These are phyloP conservation scores for Tachina fera DNA, from an alignment of 2,888 invertebrate species.

Conservation along the genomic window DNA sequence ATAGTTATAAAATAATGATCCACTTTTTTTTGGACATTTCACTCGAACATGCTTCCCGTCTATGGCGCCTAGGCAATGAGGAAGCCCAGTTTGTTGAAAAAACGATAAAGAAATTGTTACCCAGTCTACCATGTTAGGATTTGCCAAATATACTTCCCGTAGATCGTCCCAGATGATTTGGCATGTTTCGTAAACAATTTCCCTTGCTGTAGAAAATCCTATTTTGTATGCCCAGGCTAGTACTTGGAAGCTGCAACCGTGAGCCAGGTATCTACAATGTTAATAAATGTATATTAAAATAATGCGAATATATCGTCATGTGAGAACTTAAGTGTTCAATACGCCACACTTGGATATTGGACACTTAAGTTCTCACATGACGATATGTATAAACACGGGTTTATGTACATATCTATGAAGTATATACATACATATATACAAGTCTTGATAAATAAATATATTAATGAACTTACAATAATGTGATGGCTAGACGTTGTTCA, in stretches of 20 bases:
- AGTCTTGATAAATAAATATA: background rate
- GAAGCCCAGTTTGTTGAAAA: conserved; percentile 24
- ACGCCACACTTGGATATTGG: too few relatives aligned
- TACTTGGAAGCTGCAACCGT: conserved; percentile 16
- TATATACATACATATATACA: background rate
- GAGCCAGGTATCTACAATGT: background rate
- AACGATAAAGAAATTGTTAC: conserved; percentile 15
- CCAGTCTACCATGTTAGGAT: conserved; percentile 9
- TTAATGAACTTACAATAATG: conserved; percentile 3
- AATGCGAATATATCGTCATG: background rate
- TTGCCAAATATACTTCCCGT: conserved; percentile 5
- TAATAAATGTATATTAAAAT: too few relatives aligned
- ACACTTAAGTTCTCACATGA: too few relatives aligned
- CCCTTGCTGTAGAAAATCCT: background rate
- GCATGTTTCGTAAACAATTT: conserved; percentile 14
- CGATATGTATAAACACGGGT: too few relatives aligned
- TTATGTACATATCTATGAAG: too few relatives aligned
- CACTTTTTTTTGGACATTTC: conserved; percentile 7
- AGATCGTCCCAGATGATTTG: background rate
- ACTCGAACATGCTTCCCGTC: too few relatives aligned
- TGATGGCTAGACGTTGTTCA: conserved; percentile 11
- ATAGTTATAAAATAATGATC: conserved; percentile 48
- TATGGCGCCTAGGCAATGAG: too few relatives aligned
- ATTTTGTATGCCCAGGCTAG: conserved; percentile 2
- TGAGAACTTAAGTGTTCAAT: too few relatives aligned